Conservation (phyloP, 1,140 invertebrate genomes). For the Tribolium castaneum region DNA sequence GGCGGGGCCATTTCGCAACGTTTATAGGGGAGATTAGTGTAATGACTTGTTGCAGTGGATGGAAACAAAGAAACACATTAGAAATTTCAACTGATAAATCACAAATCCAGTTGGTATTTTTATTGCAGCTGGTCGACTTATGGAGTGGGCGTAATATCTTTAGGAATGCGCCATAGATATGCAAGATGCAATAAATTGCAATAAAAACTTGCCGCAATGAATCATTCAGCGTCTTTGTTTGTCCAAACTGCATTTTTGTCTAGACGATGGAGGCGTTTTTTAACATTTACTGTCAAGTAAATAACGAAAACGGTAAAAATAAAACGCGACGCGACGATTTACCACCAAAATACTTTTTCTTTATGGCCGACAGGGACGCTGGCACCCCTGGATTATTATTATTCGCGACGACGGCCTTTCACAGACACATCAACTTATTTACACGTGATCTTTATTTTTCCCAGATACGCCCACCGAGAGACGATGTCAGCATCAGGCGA, state of each 20-base stretch:
- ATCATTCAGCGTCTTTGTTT: slow-evolving; percentile 52
- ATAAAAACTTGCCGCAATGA: slow-evolving; percentile 52
- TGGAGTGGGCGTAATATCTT: slow-evolving; percentile 42
- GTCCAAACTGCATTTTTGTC: slow-evolving; percentile 53
- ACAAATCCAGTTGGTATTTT: slow-evolving; percentile 36
- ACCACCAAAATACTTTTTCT: slow-evolving; percentile 27
- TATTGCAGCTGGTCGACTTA: slow-evolving; percentile 31
- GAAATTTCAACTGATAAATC: slow-evolving; percentile 40
- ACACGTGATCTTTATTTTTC: slow-evolving; percentile 32
- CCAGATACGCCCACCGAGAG: neutral
- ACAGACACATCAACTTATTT: slow-evolving; percentile 13
- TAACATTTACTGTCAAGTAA: slow-evolving; percentile 50
- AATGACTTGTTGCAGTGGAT: slow-evolving; percentile 22
- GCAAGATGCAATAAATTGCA: slow-evolving; percentile 49
- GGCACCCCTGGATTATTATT: slow-evolving; percentile 1
- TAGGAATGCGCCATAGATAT: slow-evolving; percentile 44
- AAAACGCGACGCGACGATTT: slow-evolving; percentile 22
- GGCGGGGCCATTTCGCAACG: slow-evolving; percentile 1
- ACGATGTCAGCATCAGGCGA: neutral
- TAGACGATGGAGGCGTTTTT: slow-evolving; percentile 50
- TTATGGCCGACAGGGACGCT: neutral
- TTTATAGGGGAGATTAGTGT: slow-evolving; percentile 6
- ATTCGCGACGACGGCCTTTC: neutral
- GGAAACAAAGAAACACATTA: slow-evolving; percentile 35
- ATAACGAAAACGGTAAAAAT: slow-evolving; percentile 49